phyloP scores from a whole-genome alignment of 2,113 vertebrate species.

The Etheostoma cragini region DNA sequence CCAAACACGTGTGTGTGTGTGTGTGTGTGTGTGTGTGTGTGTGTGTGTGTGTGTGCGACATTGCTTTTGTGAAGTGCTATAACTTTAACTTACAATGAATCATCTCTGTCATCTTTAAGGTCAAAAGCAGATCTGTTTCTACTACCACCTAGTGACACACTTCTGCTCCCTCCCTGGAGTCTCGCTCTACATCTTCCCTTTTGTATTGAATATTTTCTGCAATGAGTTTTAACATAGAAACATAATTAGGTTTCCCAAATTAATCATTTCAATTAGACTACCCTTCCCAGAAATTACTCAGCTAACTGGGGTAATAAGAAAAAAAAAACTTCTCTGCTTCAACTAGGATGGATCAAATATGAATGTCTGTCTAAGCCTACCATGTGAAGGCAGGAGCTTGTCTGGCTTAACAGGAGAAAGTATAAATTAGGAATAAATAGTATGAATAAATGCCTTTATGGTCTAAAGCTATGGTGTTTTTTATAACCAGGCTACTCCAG shows the following conservation, averaged over 20 bases:
- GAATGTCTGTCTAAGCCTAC: conserved; percentile 20
- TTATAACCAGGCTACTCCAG: neutral
- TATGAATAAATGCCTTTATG: neutral
- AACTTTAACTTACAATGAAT: conserved; percentile 16
- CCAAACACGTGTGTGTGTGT: neutral
- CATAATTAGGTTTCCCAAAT: conserved; percentile 88
- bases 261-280: conserved; percentile 85
- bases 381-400: conserved; percentile 1
- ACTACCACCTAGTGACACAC: conserved; percentile 81
- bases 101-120: conserved; percentile 54
- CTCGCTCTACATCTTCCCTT: conserved; percentile 79
- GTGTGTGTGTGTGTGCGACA: neutral
- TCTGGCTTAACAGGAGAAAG: neutral
- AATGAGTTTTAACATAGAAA: conserved; percentile 85
- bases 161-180: conserved; percentile 73
- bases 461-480: neutral
- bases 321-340: conserved; percentile 59
- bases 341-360: conserved; percentile 71
- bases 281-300: conserved; percentile 78
- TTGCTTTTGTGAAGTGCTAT: neutral
- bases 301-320: conserved; percentile 82
- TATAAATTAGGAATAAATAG: neutral
- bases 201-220: conserved; percentile 78
- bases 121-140: conserved; percentile 45
- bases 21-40: neutral